phyloP scores from a whole-genome alignment of 2,797 vertebrate genomes.

The Tarsius wallacei region DNA sequence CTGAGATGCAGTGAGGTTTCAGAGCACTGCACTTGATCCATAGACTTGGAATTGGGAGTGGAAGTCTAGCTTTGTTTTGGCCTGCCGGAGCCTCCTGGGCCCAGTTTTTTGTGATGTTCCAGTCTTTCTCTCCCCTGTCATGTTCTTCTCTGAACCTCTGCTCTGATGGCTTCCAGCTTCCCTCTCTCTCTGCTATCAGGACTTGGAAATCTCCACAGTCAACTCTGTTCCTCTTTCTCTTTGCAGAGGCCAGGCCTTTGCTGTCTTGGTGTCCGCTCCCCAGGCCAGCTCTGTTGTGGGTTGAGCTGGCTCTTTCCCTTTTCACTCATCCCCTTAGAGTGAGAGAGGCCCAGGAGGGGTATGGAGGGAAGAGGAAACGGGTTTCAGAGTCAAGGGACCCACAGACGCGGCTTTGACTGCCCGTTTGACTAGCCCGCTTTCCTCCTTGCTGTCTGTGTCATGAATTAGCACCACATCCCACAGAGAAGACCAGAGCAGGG shows the following conservation, averaged over 20 bases:
- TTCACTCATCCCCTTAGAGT: background rate
- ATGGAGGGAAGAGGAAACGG: background rate
- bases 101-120: background rate
- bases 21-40: rapidly evolving
- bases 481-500: background rate
- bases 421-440: background rate
- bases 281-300: background rate
- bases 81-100: background rate
- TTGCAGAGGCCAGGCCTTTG: background rate
- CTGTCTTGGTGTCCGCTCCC: background rate
- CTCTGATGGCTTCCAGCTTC: constrained; percentile 27
- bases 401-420: background rate
- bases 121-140: background rate
- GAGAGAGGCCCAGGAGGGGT: background rate
- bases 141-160: constrained; percentile 5
- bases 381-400: background rate
- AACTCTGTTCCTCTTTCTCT: constrained; percentile 22
- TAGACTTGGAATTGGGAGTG: background rate
- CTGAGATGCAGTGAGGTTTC: background rate
- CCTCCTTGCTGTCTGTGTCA: constrained; percentile 44
- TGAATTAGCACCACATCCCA: background rate
- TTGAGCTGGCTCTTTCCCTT: background rate
- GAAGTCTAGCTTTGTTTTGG: background rate
- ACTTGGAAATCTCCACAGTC: background rate
- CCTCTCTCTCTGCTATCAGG: constrained; percentile 10